Evolutionary conservation across 2,113 vertebrate species (phyloP).

Genomic region (Microtus richardsoni): DNA sequence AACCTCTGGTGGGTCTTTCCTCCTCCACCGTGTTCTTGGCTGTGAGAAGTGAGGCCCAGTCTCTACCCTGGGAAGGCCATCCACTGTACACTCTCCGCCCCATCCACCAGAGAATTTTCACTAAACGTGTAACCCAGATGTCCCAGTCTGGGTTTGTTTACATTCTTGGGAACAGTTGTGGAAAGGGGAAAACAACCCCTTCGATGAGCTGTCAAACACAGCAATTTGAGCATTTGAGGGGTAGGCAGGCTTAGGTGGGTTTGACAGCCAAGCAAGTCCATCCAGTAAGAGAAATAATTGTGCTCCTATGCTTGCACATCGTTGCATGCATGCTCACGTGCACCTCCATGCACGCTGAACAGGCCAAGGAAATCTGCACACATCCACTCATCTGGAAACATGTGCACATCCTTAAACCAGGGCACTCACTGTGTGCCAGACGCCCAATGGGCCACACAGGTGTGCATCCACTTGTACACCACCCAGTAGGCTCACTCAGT

Average conservation of each 20-base stretch:
- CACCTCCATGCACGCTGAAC: not conserved
- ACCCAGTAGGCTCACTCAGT: too few relatives aligned
- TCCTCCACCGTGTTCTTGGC: not conserved
- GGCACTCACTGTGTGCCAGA: not conserved
- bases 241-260: not conserved
- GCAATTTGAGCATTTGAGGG: conserved; percentile 72
- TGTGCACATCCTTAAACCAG: rapidly evolving
- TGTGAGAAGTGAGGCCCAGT: rapidly evolving
- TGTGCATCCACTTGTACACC: rapidly evolving
- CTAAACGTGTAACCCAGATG: conserved; percentile 95
- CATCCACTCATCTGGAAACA: too few relatives aligned
- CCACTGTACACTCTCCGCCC: not conserved
- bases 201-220: conserved; percentile 85
- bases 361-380: not conserved
- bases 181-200: conserved; percentile 59
- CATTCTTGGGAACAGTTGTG: conserved; percentile 89
- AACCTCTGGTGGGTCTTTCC: not conserved
- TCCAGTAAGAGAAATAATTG: not conserved
- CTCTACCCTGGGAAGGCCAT: not conserved
- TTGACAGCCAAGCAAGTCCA: not conserved
- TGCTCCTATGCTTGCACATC: too few relatives aligned
- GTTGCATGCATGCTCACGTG: too few relatives aligned
- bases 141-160: conserved; percentile 92
- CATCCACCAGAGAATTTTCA: conserved; percentile 70
- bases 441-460: rapidly evolving